phyloP scores from a whole-genome alignment of 2,113 vertebrate species.

The Dasyornis broadbenti region DNA sequence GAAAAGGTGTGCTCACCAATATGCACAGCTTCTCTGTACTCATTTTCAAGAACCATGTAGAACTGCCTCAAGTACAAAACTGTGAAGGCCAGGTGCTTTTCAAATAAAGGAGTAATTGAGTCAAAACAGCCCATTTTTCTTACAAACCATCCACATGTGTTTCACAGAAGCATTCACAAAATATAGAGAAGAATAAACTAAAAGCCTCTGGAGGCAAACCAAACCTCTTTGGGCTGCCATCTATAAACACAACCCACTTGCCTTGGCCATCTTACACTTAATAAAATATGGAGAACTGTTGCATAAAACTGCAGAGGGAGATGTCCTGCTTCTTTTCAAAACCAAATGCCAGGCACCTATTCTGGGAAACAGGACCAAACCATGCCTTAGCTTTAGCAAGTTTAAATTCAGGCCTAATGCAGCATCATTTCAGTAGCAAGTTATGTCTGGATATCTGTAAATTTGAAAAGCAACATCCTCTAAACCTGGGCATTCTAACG shows the following conservation, averaged over 20 bases:
- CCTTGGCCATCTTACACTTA: background rate
- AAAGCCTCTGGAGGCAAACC: background rate
- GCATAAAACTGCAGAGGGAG: background rate
- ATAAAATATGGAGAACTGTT: background rate
- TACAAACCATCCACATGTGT: background rate
- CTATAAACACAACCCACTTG: background rate
- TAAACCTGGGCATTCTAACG: background rate
- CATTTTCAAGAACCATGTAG: background rate
- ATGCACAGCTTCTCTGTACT: rapidly evolving
- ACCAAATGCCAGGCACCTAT: background rate
- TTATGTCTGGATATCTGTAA: background rate
- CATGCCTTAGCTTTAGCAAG: background rate
- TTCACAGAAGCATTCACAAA: background rate
- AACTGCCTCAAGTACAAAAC: background rate
- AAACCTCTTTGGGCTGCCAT: background rate
- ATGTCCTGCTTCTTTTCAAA: background rate
- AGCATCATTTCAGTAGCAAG: background rate
- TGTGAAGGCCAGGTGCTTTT: background rate
- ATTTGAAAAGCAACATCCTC: background rate
- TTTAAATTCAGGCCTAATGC: background rate
- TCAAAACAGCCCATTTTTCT: background rate
- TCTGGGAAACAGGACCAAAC: background rate
- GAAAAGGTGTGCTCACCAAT: rapidly evolving
- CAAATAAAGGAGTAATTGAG: background rate
- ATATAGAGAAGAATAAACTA: background rate